Percentiles rank a stretch among this genome's conserved stretches.
phyloP scores from a whole-genome alignment of 1,140 invertebrate species.

The Plodia interpunctella region DNA sequence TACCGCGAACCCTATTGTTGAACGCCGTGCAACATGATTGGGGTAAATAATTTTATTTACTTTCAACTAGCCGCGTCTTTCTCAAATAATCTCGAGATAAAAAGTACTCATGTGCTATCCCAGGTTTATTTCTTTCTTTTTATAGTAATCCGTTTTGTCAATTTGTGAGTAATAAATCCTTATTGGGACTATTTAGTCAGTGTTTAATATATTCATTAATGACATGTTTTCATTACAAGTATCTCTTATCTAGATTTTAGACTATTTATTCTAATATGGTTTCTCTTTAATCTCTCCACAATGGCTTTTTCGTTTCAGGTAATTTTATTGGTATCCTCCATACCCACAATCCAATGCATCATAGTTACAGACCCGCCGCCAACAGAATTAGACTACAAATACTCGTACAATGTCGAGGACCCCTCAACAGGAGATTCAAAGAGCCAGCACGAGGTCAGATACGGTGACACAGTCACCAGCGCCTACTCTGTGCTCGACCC shows the following conservation, averaged over 20 bases:
- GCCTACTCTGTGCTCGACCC: conserved; percentile 79
- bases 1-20: conserved; percentile 44
- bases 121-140: no score
- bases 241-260: no score
- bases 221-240: no score
- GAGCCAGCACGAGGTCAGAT: conserved; percentile 77
- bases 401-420: conserved; percentile 77
- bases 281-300: no score
- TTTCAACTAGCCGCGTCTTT: no score
- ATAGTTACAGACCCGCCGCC: conserved; percentile 58
- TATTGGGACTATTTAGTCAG: no score
- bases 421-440: conserved; percentile 79
- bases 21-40: conserved; percentile 44
- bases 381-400: conserved; percentile 63
- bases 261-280: no score
- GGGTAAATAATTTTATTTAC: conserved; percentile 39
- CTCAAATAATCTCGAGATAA: no score
- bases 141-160: no score
- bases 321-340: conserved; percentile 27
- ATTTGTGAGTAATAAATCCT: no score
- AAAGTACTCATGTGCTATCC: no score
- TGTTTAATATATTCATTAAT: conserved; percentile 2
- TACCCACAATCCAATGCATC: conserved; percentile 38
- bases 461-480: conserved; percentile 78
- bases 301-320: conserved; percentile 35